Base-by-base conservation (phyloP, 2,113 vertebrate species). In the Podarcis muralis region DNA sequence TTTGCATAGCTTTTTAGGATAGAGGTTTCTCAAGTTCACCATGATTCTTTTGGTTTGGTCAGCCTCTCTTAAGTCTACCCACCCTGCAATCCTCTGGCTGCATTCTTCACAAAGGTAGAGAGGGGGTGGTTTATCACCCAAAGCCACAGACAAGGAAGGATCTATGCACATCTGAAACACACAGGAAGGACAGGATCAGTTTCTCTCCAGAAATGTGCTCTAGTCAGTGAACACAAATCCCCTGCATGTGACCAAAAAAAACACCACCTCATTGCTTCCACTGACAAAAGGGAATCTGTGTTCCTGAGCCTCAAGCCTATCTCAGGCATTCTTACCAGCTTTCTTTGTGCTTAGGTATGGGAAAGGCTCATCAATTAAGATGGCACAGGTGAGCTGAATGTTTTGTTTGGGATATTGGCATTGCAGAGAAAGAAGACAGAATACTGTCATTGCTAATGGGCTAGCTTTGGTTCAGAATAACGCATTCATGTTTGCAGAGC, bases 91-190 rank as follows among this genome's bases (percentile, higher is more conserved):
- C 95, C 98, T 98, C 95, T 99, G 98, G 94, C 98, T 99, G 96
- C 99, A 99, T 95, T 99, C 99, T 95, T 99, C 98, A 93, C 99
- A 99, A 91, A 99, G 98, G 90, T 99, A 99, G 23, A 99, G 93
- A 9, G 99, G 99, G 84, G 99, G 99, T n/a, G 99, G 99, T 77
- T 99, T 99, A 96, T 99, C 99, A 94, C 99, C 99, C 96, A 99
- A 95, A 91, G 99, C 98, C 93, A 99, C 99, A 16, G 99, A 99
- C 85, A 99, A 97, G 43, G 98, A 98, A 11, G 99, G 98, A 91
- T 99, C 99, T 94, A 99, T 99, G 92, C 99, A 99, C 99, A 99
- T 99, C 99, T 99, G 97, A 93, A 97, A 97, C 74, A 91, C 1
- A 80, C 81, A 95, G 87, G 94, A 79, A 93, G 93, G 84, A 90